phyloP scores from a whole-genome alignment of 1,140 invertebrate genomes.

The Battus philenor region DNA sequence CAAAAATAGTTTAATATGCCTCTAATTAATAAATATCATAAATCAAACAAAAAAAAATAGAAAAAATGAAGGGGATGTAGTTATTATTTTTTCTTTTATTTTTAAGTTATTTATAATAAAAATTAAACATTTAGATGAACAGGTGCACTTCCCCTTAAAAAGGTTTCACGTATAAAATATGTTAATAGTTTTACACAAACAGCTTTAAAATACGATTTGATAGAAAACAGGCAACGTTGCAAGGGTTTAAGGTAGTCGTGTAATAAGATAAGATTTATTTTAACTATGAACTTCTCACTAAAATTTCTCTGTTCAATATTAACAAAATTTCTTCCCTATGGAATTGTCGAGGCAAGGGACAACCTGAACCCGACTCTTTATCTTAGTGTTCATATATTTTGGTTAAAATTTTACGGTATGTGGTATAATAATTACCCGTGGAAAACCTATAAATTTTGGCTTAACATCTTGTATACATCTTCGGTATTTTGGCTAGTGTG shows the following conservation, averaged over 20 bases:
- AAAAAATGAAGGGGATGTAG: no score
- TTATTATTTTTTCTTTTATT: no score
- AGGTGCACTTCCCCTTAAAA: background rate
- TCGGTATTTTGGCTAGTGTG: slow-evolving; percentile 63
- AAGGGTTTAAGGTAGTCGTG: slow-evolving; percentile 2
- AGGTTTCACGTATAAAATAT: background rate
- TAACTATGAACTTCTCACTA: no score
- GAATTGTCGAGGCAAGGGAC: slow-evolving; percentile 52
- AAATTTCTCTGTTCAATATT: no score
- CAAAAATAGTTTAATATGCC: no score
- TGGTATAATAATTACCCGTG: slow-evolving; percentile 58
- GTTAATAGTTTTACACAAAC: background rate
- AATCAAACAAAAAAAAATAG: no score
- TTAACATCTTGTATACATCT: slow-evolving; percentile 46
- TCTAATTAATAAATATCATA: no score
- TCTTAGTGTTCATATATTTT: slow-evolving; percentile 66
- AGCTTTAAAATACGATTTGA: slow-evolving; percentile 16
- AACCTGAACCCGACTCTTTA: slow-evolving; percentile 57
- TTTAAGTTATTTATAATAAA: no score
- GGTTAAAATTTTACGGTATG: slow-evolving; percentile 70
- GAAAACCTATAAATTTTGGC: slow-evolving; percentile 47
- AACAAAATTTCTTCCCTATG: slow-evolving; percentile 50
- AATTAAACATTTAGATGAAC: no score
- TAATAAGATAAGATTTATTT: slow-evolving; percentile 32
- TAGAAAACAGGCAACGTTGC: slow-evolving; percentile 20